A percentile compares a stretch with the other conserved stretches of the same genome.
phyloP scores from a whole-genome alignment of 2,797 vertebrate genomes.

The Botia kubotai region DNA sequence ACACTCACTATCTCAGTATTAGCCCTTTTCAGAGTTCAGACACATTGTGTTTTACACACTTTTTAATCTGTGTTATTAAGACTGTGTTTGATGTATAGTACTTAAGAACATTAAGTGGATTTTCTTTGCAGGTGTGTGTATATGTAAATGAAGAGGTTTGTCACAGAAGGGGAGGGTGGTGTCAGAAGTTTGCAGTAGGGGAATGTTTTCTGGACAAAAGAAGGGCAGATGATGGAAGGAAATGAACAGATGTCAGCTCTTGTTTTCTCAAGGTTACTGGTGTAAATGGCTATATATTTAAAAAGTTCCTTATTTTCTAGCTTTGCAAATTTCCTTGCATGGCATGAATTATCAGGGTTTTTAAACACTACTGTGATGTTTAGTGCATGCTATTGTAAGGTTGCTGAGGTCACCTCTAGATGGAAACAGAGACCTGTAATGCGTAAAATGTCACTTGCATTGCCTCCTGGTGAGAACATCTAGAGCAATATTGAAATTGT shows the following conservation, averaged over 20 bases:
- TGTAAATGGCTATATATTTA: neutral
- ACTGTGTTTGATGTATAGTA: neutral
- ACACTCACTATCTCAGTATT: neutral
- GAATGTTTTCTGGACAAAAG: neutral
- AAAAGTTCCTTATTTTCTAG: neutral
- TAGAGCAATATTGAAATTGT: neutral
- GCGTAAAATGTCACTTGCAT: neutral
- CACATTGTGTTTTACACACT: neutral
- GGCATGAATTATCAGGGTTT: neutral
- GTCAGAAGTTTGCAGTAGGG: neutral
- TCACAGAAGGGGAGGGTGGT: neutral
- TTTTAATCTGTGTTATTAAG: neutral
- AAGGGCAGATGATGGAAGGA: neutral
- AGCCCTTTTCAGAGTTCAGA: neutral
- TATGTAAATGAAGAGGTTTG: neutral
- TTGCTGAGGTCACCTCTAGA: conserved; percentile 7
- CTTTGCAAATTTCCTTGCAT: neutral
- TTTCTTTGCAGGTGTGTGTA: neutral
- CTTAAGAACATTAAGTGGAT: neutral
- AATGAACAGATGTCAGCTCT: neutral
- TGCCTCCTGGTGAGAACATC: neutral
- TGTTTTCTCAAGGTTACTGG: neutral
- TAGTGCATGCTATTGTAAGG: neutral
- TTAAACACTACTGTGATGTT: neutral
- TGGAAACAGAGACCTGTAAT: neutral